Percentiles rank a stretch among this genome's conserved stretches.
phyloP scores from a whole-genome alignment of 2,888 invertebrate species.

The Parasteatoda lunata region DNA sequence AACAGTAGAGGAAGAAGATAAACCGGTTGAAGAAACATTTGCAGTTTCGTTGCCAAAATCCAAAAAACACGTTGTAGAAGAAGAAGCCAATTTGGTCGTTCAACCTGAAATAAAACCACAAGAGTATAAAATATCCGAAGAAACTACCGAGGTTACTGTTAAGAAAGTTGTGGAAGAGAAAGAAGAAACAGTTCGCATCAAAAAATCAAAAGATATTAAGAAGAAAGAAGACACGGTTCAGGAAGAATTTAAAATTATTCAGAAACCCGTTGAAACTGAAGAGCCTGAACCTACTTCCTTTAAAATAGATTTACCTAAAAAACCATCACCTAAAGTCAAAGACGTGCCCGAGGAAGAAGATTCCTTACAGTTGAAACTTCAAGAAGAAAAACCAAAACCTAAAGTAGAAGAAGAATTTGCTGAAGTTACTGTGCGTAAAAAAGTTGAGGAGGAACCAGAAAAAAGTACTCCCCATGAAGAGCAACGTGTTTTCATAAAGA shows the following conservation, averaged over 20 bases:
- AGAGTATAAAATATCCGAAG: slow-evolving; percentile 69
- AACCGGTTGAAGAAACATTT: slow-evolving; percentile 62
- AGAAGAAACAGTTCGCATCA: slow-evolving; percentile 42
- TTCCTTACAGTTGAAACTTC: slow-evolving; percentile 40
- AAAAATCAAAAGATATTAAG: slow-evolving; percentile 50
- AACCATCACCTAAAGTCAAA: slow-evolving; percentile 74
- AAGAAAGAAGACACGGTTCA: slow-evolving; percentile 48
- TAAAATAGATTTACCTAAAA: slow-evolving; percentile 49
- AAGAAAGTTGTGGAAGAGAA: slow-evolving; percentile 68
- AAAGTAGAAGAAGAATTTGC: slow-evolving; percentile 61
- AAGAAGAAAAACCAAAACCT: slow-evolving; percentile 23
- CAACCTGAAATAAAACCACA: slow-evolving; percentile 15
- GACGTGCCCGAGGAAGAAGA: slow-evolving; percentile 39
- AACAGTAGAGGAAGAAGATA: slow-evolving; percentile 75
- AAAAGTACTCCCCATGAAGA: slow-evolving; percentile 38
- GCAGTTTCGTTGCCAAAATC: slow-evolving; percentile 67
- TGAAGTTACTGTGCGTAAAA: slow-evolving; percentile 63
- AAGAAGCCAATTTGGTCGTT: slow-evolving; percentile 46
- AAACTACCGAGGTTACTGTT: slow-evolving; percentile 69
- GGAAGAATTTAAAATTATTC: slow-evolving; percentile 64
- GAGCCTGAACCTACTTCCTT: slow-evolving; percentile 53
- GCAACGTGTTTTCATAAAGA: slow-evolving; percentile 43
- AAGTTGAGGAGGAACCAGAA: slow-evolving; percentile 27
- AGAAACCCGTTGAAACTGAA: slow-evolving; percentile 77
- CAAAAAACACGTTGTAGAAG: slow-evolving; percentile 75